These are phyloP conservation scores for Caenorhabditis plicata DNA, from an alignment of 2,888 invertebrate genomes.

Conservation along the genomic window DNA sequence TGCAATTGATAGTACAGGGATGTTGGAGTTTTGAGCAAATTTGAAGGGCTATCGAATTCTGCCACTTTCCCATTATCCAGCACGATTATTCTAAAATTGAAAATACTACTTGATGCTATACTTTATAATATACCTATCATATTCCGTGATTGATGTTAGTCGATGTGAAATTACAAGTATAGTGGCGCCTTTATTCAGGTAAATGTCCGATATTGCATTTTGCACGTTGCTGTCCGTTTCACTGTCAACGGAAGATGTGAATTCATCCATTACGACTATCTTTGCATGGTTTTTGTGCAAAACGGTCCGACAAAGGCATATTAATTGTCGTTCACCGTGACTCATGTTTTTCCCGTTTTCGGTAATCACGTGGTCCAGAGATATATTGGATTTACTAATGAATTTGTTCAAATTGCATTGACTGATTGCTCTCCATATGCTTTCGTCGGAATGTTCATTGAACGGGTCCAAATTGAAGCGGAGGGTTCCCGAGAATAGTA, in stretches of 20 bases:
- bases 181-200: slow-evolving; percentile 76
- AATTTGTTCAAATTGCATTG: slow-evolving; percentile 85
- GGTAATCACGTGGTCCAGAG: slow-evolving; percentile 79
- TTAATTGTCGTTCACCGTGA: slow-evolving; percentile 69
- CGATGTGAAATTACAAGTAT: slow-evolving; percentile 76
- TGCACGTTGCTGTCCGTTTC: slow-evolving; percentile 67
- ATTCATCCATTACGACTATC: slow-evolving; percentile 71
- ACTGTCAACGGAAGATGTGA: slow-evolving; percentile 67
- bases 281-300: slow-evolving; percentile 67
- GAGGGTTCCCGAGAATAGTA: slow-evolving; percentile 74
- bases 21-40: slow-evolving; percentile 63
- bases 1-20: slow-evolving; percentile 67
- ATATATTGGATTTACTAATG: slow-evolving; percentile 75
- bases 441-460: slow-evolving; percentile 76
- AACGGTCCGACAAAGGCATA: slow-evolving; percentile 69
- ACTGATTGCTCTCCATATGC: slow-evolving; percentile 84
- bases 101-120: too few relatives aligned
- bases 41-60: slow-evolving; percentile 67
- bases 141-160: slow-evolving; percentile 88
- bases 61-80: slow-evolving; percentile 66
- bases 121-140: slow-evolving; percentile 72
- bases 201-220: slow-evolving; percentile 76
- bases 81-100: slow-evolving; percentile 67
- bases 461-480: slow-evolving; percentile 92
- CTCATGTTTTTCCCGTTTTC: slow-evolving; percentile 86